Evolutionary conservation across 2,888 invertebrate species (phyloP), one percentile per base, ranked within the genome.

Genomic region (Hydropsyche betteni): DNA sequence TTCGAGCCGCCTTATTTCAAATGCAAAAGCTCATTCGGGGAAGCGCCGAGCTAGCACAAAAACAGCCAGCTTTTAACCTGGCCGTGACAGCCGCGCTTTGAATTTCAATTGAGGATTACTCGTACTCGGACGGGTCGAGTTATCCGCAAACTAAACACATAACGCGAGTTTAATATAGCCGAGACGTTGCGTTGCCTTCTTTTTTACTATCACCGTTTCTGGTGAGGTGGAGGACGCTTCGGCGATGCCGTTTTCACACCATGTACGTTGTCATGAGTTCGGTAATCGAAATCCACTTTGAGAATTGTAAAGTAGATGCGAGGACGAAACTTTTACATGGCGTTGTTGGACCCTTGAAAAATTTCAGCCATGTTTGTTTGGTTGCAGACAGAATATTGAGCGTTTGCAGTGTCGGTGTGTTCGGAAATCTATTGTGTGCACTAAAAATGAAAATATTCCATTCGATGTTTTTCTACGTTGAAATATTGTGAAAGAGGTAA

Each of bases 1-100:
- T 73, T 64, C 52, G 16, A 38, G 75, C 74, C 73, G 68, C 74
- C 75, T 79, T 77, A 79, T 79, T 79, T 77, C 69, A 69, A 76
- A 79, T 79, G 77, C 78, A 77, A 79, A 79, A 79, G 75, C 76
- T 77, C 77, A 78, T 78, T 77, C 74, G 74, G 44, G 74, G 74
- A 79, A 77, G 72, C 72, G 77, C 78, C 44, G 38, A 74, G 74
- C 69, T 69, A 75, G 78, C 76, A 51, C 68, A 70, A 75, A 75
- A 78, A 76, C 76, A 78, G 70, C 44, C 75, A 77, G 71, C 74
- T 75, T 74, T 72, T 74, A 70, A 75, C 77, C 76, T 71, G 77
- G 36, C 51, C 16, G 55, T 68, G 52, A 50, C 75, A 50, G 52
- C 51, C 24, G 53, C 38, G 53, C 53, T 52, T 68, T 68, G 75